Conservation (phyloP, 2,888 invertebrate genomes). For the Caenorhabditis drosophilae region DNA sequence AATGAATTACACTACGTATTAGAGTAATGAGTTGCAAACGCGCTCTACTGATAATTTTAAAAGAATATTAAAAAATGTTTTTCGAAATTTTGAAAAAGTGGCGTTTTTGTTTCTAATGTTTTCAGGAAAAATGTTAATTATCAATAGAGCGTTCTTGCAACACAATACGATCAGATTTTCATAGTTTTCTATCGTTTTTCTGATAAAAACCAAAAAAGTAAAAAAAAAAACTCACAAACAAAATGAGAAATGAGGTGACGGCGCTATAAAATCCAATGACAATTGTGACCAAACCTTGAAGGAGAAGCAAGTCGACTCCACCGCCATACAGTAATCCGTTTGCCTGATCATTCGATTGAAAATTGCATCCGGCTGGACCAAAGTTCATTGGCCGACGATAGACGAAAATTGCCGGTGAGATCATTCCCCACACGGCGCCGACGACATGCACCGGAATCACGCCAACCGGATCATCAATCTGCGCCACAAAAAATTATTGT, state of each 20-base stretch:
- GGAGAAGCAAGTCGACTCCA: constrained; percentile 23
- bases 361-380: constrained; percentile 22
- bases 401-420: constrained; percentile 60
- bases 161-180: too few species aligned
- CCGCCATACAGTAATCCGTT: constrained; percentile 38
- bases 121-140: not conserved
- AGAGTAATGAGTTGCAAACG: too few species aligned
- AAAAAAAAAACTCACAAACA: constrained; percentile 27
- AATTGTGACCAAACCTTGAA: constrained; percentile 24
- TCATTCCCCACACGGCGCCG: constrained; percentile 64
- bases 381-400: constrained; percentile 41
- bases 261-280: constrained; percentile 33
- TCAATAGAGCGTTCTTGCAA: too few species aligned
- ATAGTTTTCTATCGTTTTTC: too few species aligned
- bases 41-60: too few species aligned
- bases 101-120: too few species aligned
- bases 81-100: not conserved
- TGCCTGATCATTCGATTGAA: constrained; percentile 14
- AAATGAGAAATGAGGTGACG: constrained; percentile 31
- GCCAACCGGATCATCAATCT: constrained; percentile 65
- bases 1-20: too few species aligned
- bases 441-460: constrained; percentile 64
- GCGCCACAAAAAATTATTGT: too few species aligned
- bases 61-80: too few species aligned
- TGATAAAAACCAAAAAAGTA: not conserved